Evolutionary conservation across 2,888 invertebrate species (phyloP).

Genomic region (Formica aserva): DNA sequence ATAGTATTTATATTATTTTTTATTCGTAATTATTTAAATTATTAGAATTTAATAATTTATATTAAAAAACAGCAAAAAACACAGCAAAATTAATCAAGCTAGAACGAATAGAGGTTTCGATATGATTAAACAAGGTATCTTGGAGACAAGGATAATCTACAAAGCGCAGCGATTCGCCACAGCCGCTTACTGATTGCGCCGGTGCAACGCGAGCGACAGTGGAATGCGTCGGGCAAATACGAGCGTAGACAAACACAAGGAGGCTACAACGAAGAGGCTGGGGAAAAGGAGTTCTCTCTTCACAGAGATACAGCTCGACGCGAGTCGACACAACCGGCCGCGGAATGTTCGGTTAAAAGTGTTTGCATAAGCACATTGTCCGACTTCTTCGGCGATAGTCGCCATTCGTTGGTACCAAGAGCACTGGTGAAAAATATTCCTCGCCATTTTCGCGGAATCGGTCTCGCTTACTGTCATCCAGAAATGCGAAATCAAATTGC

Average conservation of each 20-base stretch:
- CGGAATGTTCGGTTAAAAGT: constrained; percentile 79
- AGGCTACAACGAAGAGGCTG: constrained; percentile 73
- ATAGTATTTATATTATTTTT: neutral
- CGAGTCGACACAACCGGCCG: constrained; percentile 64
- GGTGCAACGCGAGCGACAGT: constrained; percentile 70
- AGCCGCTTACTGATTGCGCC: constrained; percentile 46
- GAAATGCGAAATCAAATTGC: constrained; percentile 22
- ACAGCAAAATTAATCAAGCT: neutral
- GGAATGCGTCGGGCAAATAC: constrained; percentile 82
- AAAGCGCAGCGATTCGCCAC: constrained; percentile 44
- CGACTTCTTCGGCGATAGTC: constrained; percentile 71
- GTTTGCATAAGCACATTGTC: constrained; percentile 77
- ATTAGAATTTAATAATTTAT: constrained; percentile 11
- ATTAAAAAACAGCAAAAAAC: neutral
- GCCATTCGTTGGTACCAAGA: constrained; percentile 65
- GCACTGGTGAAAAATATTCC: constrained; percentile 48
- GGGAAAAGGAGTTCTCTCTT: constrained; percentile 70
- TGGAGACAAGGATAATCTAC: constrained; percentile 31
- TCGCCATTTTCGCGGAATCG: constrained; percentile 47
- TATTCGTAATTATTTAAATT: neutral
- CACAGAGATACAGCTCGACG: constrained; percentile 69
- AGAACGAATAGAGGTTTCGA: neutral
- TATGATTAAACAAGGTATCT: constrained; percentile 15
- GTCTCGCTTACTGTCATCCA: neutral
- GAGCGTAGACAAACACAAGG: constrained; percentile 79